Conservation (phyloP, 2,888 invertebrate species). For the Pammene fasciana region DNA sequence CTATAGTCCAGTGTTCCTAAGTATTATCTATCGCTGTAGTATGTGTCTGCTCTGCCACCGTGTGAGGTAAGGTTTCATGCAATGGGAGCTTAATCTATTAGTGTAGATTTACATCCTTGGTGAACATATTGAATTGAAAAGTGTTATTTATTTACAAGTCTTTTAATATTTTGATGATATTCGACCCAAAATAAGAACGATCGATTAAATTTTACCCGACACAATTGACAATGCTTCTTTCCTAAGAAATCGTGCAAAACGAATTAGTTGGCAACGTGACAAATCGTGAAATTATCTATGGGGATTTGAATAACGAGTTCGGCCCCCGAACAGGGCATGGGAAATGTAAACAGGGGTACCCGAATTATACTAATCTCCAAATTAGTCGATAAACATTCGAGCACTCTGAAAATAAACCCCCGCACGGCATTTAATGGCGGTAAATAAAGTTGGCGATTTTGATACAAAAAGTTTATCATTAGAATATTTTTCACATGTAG, state of each 20-base stretch:
- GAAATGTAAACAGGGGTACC: slow-evolving; percentile 73
- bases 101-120: too few relatives aligned
- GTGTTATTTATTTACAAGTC: too few relatives aligned
- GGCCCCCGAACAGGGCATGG: slow-evolving; percentile 70
- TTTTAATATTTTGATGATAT: too few relatives aligned
- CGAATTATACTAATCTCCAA: slow-evolving; percentile 69
- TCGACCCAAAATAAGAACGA: background rate
- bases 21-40: too few relatives aligned
- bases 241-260: slow-evolving; percentile 59
- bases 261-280: slow-evolving; percentile 65
- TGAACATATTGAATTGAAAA: too few relatives aligned
- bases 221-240: slow-evolving; percentile 22
- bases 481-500: too few relatives aligned
- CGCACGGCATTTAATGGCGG: background rate
- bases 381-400: slow-evolving; percentile 69
- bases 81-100: too few relatives aligned
- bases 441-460: background rate
- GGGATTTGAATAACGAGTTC: slow-evolving; percentile 77
- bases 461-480: background rate
- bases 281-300: slow-evolving; percentile 72
- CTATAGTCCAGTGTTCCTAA: too few relatives aligned
- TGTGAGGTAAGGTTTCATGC: too few relatives aligned
- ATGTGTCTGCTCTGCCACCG: too few relatives aligned
- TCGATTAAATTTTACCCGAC: slow-evolving; percentile 20
- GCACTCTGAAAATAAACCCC: slow-evolving; percentile 46